Evolutionary conservation across 2,888 invertebrate genomes (phyloP), one percentile per base, ranked within the genome.

Genomic region (Callimorpha dominula): DNA sequence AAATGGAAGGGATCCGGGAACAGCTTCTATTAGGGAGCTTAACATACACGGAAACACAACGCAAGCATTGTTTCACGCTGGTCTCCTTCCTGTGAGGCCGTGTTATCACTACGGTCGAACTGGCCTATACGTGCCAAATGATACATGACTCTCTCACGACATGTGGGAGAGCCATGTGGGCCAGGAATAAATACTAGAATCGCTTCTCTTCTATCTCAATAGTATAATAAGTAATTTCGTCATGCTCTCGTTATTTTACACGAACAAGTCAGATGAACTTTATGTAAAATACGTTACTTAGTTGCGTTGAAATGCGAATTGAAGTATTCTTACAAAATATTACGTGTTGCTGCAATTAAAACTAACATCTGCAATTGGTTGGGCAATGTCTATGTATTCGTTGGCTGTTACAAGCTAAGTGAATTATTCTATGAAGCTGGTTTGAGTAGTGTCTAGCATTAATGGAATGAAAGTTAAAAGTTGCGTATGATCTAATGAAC

Each of bases 401-500:
- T 46, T 49, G 8, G 73, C 68, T 73, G 40, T 68, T 64, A 54
- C 46, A 60, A 46, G 11, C n/a, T 14, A 15, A 57, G 5, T 31
- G 17, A n/a, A n/a, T 49, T 60, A 62, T 43, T 69, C 43, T 69
- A 49, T 68, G 20, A 31, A 63, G 78, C 80, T 72, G 75, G 72
- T 70, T 72, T 49, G 75, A 54, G 65, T 60, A 75, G 74, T 79
- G 82, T 72, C 79, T 76, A 76, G 87, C 84, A 87, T 87, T 83
- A 85, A 85, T 86, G 82, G 75, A 64, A 78, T 77, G 85, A 86
- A 88, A 88, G 87, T 81, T 77, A 75, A 77, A 74, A 78, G 68
- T 46, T 6, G 4, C 9, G 1, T 46, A 46, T 46, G 43, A 46
- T 20, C 3, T 57, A n/a, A 12, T 57, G 12, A 5, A 20, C 11